A percentile compares a stretch with the other conserved stretches of the same genome.
phyloP scores from a whole-genome alignment of 2,113 vertebrate species.

The Capreolus pygargus region DNA sequence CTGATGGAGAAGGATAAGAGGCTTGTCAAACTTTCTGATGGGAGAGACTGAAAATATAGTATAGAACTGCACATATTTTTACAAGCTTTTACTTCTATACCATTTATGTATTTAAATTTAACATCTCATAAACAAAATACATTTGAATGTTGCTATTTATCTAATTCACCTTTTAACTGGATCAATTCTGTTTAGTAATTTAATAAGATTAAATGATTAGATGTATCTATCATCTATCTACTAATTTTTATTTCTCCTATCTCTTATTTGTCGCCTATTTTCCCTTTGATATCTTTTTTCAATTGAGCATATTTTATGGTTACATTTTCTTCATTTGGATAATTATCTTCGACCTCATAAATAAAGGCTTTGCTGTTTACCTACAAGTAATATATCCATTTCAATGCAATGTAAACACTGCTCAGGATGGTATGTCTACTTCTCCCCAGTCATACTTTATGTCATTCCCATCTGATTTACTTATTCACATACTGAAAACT shows the following conservation, averaged over 20 bases:
- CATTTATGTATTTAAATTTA: not conserved
- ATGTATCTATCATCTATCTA: not conserved
- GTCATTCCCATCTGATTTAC: not conserved
- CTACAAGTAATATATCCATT: not conserved
- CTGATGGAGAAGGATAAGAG: not conserved
- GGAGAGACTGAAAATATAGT: not conserved
- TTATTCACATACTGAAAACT: not conserved
- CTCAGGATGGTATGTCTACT: not conserved
- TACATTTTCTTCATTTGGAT: not conserved
- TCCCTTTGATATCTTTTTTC: not conserved
- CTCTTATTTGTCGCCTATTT: not conserved
- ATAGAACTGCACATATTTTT: not conserved
- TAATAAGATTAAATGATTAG: not conserved
- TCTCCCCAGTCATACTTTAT: not conserved
- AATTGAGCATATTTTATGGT: not conserved
- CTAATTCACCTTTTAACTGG: not conserved
- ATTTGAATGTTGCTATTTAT: not conserved
- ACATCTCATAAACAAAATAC: not conserved
- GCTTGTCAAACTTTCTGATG: not conserved
- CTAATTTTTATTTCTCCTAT: not conserved
- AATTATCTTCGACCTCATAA: not conserved
- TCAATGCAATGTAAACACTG: not conserved
- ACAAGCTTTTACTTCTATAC: not conserved
- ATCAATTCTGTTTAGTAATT: not conserved
- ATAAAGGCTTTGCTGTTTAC: not conserved